A percentile compares a stretch with the other conserved stretches of the same genome.
phyloP scores from a whole-genome alignment of 2,797 vertebrate genomes.

The Pseudomugil tenellus region DNA sequence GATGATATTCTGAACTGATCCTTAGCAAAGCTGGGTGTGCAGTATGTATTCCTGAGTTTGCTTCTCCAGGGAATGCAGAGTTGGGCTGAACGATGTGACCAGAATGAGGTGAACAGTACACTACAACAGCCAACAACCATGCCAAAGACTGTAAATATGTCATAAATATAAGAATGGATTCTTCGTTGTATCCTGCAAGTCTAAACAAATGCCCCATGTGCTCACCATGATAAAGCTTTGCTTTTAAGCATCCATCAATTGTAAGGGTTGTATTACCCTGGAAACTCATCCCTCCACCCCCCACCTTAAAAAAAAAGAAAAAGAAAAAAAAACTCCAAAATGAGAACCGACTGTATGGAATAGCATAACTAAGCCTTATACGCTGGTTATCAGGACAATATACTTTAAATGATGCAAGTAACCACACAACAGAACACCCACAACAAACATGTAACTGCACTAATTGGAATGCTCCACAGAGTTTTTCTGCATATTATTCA shows the following conservation, averaged over 20 bases:
- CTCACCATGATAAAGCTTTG: slow-evolving; percentile 27
- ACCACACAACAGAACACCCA: slow-evolving; percentile 74
- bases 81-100: slow-evolving; percentile 55
- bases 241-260: slow-evolving; percentile 31
- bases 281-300: slow-evolving; percentile 13
- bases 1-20: slow-evolving; percentile 63
- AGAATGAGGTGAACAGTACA: slow-evolving; percentile 50
- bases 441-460: slow-evolving; percentile 70
- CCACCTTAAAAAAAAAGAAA: slow-evolving; percentile 25
- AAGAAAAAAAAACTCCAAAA: too few species aligned
- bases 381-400: slow-evolving; percentile 72
- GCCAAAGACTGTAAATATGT: slow-evolving; percentile 44
- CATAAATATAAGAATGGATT: slow-evolving; percentile 4
- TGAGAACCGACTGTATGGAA: slow-evolving; percentile 63
- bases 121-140: slow-evolving; percentile 71
- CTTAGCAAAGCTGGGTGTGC: slow-evolving; percentile 70
- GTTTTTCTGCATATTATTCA: slow-evolving; percentile 76
- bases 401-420: slow-evolving; percentile 72
- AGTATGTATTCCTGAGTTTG: slow-evolving; percentile 83
- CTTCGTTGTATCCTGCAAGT: slow-evolving; percentile 12
- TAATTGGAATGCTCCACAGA: slow-evolving; percentile 72
- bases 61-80: slow-evolving; percentile 71
- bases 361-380: slow-evolving; percentile 72
- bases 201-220: slow-evolving; percentile 26
- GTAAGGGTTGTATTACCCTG: slow-evolving; percentile 60